Base-by-base conservation (phyloP, 2,113 vertebrate species). In the Sisor rabdophorus region DNA sequence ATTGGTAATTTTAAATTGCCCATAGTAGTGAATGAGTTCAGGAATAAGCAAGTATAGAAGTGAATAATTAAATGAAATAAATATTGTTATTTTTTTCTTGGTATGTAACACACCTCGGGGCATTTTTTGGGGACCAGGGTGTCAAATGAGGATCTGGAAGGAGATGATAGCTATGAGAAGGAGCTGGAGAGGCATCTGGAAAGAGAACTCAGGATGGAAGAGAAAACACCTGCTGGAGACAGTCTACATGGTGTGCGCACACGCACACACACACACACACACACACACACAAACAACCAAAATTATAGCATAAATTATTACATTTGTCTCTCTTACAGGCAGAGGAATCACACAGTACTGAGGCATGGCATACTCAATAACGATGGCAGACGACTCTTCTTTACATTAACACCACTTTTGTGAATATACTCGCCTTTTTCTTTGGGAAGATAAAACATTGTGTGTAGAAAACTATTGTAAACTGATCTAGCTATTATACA, bases 391-490 rank as follows among this genome's bases (percentile, higher is more conserved):
- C 61, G 61, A 79, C 71, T 74, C 52, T 77, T 52, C 24, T 30
- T 52, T 70, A 73, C 85, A 75, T 78, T 84, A 68, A 73, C 69
- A 76, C 59, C 68, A 77, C 80, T 85, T 63, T 36, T 90, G 86
- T 95, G 93, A 94, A 94, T 93, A 96, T 93, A 94, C 88, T 90
- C 94, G 94, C 94, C 95, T 98, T 96, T 63, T 32, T 20, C 95
- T 93, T 76, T 75, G 67, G 53, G 94, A 93, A 91, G 91, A 93
- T 82, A 93, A 92, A 92, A 84, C 93, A 95, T 94, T 60, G 94
- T 94, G 50, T 67, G 94, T 93, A 96, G 89, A 92, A 92, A 93
- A 93, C 94, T 93, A 96, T 95, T 98, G 96, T 98, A 95, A 98
- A 95, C 91, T 92, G 91, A 95, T 91, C 94, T 93, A 92, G 91